Conservation (phyloP, 2,797 vertebrate species). For the Limosa lapponica region DNA sequence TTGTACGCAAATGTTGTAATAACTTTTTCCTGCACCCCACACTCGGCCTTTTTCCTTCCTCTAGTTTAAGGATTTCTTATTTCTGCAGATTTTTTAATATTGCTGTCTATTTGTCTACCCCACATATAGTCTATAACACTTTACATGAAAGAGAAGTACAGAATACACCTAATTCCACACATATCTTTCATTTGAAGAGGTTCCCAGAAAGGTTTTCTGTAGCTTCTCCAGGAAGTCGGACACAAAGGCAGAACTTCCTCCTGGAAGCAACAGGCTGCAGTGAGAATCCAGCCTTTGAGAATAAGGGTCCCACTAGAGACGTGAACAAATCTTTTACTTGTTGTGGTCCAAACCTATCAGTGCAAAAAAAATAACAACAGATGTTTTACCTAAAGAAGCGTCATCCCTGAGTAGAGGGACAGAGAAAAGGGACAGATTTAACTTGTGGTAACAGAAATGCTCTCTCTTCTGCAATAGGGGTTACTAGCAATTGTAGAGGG, state of each 20-base stretch:
- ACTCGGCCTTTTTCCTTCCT: background rate
- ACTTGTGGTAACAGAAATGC: background rate
- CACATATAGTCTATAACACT: background rate
- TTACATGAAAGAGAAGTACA: background rate
- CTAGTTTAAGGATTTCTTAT: background rate
- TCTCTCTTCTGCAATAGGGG: background rate
- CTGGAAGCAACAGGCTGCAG: conserved; percentile 11
- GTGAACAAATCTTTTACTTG: conserved; percentile 79
- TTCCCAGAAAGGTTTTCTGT: background rate
- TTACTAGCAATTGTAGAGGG: background rate
- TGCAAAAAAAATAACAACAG: background rate
- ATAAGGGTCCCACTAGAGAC: background rate
- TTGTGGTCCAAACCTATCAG: conserved; percentile 79
- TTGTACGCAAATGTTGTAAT: background rate
- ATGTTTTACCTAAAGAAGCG: background rate
- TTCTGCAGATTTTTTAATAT: background rate
- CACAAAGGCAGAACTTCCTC: background rate
- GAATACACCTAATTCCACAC: background rate
- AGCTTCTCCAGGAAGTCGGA: background rate
- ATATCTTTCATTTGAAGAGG: background rate
- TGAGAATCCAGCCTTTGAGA: background rate
- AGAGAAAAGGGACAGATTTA: background rate
- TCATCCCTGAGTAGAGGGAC: background rate
- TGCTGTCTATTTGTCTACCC: background rate
- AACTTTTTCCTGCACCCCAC: background rate